Percentiles rank a stretch among this genome's conserved stretches.
These are phyloP conservation scores for Poeciliopsis infans DNA, from an alignment of 2,797 vertebrate species.

Conservation along the genomic window DNA sequence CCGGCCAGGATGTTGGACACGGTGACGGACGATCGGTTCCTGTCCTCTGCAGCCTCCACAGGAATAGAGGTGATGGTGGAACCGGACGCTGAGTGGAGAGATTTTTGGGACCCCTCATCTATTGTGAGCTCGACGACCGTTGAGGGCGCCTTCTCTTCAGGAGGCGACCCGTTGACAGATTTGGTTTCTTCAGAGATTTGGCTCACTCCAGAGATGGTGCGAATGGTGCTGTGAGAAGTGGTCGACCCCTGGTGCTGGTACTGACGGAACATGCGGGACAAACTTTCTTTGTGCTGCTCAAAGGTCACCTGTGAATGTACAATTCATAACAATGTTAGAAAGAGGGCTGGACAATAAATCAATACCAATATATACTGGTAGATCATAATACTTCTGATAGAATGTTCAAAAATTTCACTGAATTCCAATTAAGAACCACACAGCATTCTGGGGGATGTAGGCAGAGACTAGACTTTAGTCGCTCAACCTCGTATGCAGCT, in stretches of 20 bases:
- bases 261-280: slow-evolving; percentile 88
- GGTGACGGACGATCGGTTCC: slow-evolving; percentile 47
- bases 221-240: slow-evolving; percentile 66
- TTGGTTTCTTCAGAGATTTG: slow-evolving; percentile 69
- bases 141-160: slow-evolving; percentile 74
- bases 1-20: slow-evolving; percentile 77
- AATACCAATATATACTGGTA: no score
- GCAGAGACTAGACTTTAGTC: no score
- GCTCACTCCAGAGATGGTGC: slow-evolving; percentile 82
- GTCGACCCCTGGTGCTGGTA: slow-evolving; percentile 83
- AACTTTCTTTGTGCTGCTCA: slow-evolving; percentile 94
- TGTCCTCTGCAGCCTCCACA: slow-evolving; percentile 38
- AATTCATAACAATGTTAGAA: background rate
- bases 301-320: slow-evolving; percentile 88
- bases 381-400: no score
- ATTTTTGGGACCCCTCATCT: slow-evolving; percentile 56
- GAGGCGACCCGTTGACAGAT: slow-evolving; percentile 54
- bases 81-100: slow-evolving; percentile 36
- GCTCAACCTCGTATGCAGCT: no score
- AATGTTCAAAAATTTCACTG: no score
- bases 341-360: background rate
- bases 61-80: slow-evolving; percentile 43
- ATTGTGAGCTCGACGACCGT: slow-evolving; percentile 81
- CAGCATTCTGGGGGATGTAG: no score
- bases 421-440: no score